Percentiles rank a stretch among this genome's conserved stretches.
Conservation (phyloP, 1,140 invertebrate species). For the Cydia fagiglandana region DNA sequence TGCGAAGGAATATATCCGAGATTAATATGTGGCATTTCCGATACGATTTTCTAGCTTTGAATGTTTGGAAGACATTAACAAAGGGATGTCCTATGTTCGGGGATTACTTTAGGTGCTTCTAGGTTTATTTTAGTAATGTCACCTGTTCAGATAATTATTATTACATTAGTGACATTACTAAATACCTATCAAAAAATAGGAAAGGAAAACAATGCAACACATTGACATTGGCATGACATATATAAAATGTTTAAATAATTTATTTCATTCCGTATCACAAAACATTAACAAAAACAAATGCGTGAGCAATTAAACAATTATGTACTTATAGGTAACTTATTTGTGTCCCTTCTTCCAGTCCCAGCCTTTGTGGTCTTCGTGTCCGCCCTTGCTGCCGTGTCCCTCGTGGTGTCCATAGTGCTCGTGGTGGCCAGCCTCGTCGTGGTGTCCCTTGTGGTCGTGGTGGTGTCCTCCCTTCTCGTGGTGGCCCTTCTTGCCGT, state of each 20-base stretch:
- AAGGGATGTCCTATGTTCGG: too few relatives aligned
- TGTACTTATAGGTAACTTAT: slow-evolving; percentile 37
- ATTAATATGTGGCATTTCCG: too few relatives aligned
- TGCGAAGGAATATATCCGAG: too few relatives aligned
- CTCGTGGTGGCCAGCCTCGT: slow-evolving; percentile 80
- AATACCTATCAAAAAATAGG: not conserved
- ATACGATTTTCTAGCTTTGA: too few relatives aligned
- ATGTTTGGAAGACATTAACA: too few relatives aligned
- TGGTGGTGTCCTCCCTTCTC: slow-evolving; percentile 81
- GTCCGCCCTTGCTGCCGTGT: slow-evolving; percentile 82
- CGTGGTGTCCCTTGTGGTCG: slow-evolving; percentile 70
- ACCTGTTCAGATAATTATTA: not conserved
- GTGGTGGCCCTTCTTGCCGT: slow-evolving; percentile 84
- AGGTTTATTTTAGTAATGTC: not conserved
- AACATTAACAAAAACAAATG: slow-evolving; percentile 73
- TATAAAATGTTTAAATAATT: slow-evolving; percentile 36
- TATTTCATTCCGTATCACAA: slow-evolving; percentile 69
- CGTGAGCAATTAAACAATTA: slow-evolving; percentile 34
- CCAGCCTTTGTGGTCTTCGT: slow-evolving; percentile 77
- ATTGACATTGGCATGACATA: not conserved
- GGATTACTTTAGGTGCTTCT: too few relatives aligned
- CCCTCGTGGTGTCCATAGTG: slow-evolving; percentile 80
- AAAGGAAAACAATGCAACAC: slow-evolving; percentile 7
- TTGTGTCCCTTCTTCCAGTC: slow-evolving; percentile 79
- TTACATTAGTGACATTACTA: not conserved